Evolutionary conservation across 2,888 invertebrate species (phyloP).

Genomic region (Maniola hyperantus): DNA sequence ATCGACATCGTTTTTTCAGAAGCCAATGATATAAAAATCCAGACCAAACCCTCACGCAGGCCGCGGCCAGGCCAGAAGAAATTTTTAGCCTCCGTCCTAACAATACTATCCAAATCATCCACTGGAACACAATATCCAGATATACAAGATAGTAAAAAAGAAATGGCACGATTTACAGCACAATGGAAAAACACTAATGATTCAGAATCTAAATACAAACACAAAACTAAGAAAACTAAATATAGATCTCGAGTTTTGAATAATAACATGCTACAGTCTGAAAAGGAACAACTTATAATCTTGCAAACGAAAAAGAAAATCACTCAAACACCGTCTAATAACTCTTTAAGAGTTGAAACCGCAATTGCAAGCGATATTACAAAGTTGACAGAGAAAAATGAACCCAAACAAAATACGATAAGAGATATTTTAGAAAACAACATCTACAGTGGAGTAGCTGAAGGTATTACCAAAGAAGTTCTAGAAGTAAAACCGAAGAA

Average conservation of each 20-base stretch:
- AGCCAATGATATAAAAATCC: slow-evolving; percentile 29
- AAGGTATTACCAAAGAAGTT: slow-evolving; percentile 42
- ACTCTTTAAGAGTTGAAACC: slow-evolving; percentile 46
- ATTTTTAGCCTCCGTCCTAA: slow-evolving; percentile 56
- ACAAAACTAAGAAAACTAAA: slow-evolving; percentile 32
- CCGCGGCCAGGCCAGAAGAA: slow-evolving; percentile 49
- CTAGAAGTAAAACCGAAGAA: slow-evolving; percentile 42
- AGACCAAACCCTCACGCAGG: slow-evolving; percentile 44
- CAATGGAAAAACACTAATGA: slow-evolving; percentile 13
- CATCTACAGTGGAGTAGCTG: slow-evolving; percentile 33
- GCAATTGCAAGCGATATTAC: slow-evolving; percentile 8
- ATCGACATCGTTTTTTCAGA: slow-evolving; percentile 37
- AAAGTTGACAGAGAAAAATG: slow-evolving; percentile 17
- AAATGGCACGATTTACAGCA: slow-evolving; percentile 28
- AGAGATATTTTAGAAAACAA: slow-evolving; percentile 32
- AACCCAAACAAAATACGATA: slow-evolving; percentile 25
- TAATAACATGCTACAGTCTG: slow-evolving; percentile 44
- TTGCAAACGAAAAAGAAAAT: slow-evolving; percentile 54
- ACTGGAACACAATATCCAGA: slow-evolving; percentile 58
- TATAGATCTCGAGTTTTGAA: slow-evolving; percentile 41
- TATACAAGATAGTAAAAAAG: slow-evolving; percentile 19
- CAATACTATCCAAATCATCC: slow-evolving; percentile 57
- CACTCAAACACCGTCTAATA: slow-evolving; percentile 51
- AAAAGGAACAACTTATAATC: slow-evolving; percentile 48
- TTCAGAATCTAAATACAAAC: slow-evolving; percentile 21